Evolutionary conservation across 1,140 invertebrate species (phyloP), one percentile per base, ranked within the genome.

Genomic region (Solenopsis invicta): DNA sequence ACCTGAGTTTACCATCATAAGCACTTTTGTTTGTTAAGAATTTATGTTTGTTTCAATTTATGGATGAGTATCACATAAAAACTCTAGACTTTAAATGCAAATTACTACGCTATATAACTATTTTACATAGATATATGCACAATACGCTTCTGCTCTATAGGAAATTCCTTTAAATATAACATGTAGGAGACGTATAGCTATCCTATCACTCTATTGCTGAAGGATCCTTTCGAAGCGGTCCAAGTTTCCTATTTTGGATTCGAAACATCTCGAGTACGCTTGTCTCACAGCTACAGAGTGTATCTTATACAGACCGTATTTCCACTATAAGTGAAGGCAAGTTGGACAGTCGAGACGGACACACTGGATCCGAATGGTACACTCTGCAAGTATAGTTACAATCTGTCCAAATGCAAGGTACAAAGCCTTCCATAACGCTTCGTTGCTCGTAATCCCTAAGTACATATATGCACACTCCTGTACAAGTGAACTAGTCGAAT

Each of bases 231-330:
- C 45, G 45, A 84, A 84, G 29, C 41, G 67, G 80, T 74, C 69
- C 54, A 75, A 84, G 56, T 84, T 62, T 62, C 69, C 80, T 84
- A 84, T 84, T 84, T 84, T 75, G 56, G 80, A 84, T 75, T 84
- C 80, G 80, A 50, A 75, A 84, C 80, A 84, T 75, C 69, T 84
- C 80, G 24, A 75, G 80, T 74, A 54, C 54, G 54, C 69, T 84
- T 75, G 80, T 84, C 80, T 84, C 80, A 24, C 67, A 62, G 41
- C 41, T 74, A 67, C 80, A 62, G 13, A 54, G 54, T 84, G 18
- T 84, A 84, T 84, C 80, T 84, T 84, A 84, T 75, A 75, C 69
- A 74, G 56, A 84, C 69, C 69, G 80, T 84, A 84, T 84, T 84
- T 84, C 69, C 29, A 56, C 71, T 75, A 84, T 84, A 84, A 84